These are phyloP conservation scores for Heliangelus exortis DNA, from an alignment of 2,797 vertebrate species.

Conservation along the genomic window DNA sequence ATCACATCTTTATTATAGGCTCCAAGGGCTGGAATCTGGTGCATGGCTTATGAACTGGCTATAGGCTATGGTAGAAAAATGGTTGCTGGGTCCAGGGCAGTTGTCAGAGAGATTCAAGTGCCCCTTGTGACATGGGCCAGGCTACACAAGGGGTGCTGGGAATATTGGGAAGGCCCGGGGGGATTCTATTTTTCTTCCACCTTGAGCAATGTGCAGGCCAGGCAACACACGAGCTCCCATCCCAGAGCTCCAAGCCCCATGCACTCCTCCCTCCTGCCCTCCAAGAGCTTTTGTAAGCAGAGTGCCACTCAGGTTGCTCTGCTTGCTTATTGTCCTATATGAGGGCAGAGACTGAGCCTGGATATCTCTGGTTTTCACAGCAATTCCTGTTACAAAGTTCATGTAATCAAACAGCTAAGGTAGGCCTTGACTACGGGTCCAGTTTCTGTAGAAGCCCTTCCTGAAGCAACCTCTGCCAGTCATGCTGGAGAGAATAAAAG, in stretches of 20 bases:
- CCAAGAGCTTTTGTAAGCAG: not conserved
- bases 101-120: fast-evolving
- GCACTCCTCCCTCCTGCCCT: not conserved
- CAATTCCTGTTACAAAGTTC: not conserved
- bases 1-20: not conserved
- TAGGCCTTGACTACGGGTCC: not conserved
- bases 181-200: not conserved
- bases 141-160: not conserved
- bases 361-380: conserved; percentile 1
- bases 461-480: not conserved
- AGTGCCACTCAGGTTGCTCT: not conserved
- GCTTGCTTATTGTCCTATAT: not conserved
- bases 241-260: fast-evolving
- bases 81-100: not conserved
- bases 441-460: not conserved
- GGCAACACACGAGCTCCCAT: not conserved
- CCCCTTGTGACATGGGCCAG: not conserved
- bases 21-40: not conserved
- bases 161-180: not conserved
- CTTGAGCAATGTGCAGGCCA: not conserved
- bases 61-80: not conserved
- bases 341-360: not conserved
- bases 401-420: not conserved
- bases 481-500: not conserved
- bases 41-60: not conserved